Evolutionary conservation across 2,113 vertebrate genomes (phyloP).

Genomic region (Chaenogobius annularis): DNA sequence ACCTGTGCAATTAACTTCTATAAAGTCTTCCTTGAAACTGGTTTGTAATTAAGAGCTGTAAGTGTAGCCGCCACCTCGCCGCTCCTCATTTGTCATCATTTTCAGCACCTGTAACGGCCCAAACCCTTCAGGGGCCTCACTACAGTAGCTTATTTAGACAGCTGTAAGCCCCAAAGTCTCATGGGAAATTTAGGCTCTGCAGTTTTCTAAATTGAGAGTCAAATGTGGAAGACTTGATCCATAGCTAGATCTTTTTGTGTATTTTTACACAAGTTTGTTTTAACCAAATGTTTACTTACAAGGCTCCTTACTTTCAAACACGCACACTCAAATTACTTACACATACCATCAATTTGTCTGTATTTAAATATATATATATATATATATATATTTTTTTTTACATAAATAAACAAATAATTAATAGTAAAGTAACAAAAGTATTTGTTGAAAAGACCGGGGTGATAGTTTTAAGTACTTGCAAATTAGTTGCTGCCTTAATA

Average conservation of each 20-base stretch:
- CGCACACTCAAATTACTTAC: too few species aligned
- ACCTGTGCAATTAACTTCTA: neutral
- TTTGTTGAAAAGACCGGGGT: neutral
- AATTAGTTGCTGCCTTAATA: neutral
- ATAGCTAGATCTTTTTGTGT: slow-evolving; percentile 46
- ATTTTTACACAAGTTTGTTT: slow-evolving; percentile 27
- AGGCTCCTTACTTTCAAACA: too few species aligned
- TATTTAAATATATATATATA: too few species aligned
- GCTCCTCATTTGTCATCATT: slow-evolving; percentile 14
- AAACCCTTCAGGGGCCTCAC: slow-evolving; percentile 49
- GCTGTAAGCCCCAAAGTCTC: slow-evolving; percentile 51
- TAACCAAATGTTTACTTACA: slow-evolving; percentile 43
- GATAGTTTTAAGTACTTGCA: neutral
- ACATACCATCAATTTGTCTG: too few species aligned
- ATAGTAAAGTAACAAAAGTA: neutral
- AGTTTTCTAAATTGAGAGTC: slow-evolving; percentile 38
- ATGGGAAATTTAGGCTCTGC: slow-evolving; percentile 40
- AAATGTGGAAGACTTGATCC: slow-evolving; percentile 41
- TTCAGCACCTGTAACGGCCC: slow-evolving; percentile 23
- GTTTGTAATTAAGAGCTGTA: neutral
- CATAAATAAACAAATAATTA: too few species aligned
- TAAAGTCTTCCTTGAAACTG: neutral
- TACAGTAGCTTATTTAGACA: slow-evolving; percentile 64
- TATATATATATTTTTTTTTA: too few species aligned
- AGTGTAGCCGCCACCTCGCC: neutral